phyloP scores from a whole-genome alignment of 1,140 invertebrate species.

The Tetramorium parvispinum region DNA sequence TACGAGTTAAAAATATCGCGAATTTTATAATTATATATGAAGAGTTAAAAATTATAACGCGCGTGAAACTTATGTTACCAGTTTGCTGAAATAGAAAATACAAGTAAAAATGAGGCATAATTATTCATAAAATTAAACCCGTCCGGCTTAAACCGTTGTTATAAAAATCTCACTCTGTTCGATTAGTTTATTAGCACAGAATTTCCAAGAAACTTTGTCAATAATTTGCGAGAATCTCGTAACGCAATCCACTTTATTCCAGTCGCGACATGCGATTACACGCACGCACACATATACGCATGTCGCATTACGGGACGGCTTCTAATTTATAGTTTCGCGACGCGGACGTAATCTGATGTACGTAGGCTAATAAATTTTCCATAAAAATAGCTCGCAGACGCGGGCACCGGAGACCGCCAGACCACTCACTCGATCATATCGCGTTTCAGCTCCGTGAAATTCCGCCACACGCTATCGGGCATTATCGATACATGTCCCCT shows the following conservation, averaged over 20 bases:
- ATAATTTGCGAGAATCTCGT: conserved; percentile 13
- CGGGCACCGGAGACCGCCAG: conserved; percentile 19
- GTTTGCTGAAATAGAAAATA: neutral
- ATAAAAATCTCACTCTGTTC: neutral
- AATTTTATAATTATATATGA: neutral
- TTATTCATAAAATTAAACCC: neutral
- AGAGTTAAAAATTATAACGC: neutral
- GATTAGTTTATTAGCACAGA: neutral
- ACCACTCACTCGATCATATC: conserved; percentile 60
- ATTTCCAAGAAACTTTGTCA: neutral
- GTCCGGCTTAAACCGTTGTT: neutral
- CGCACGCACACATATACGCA: too few species aligned
- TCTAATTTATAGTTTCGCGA: conserved; percentile 25
- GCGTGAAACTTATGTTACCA: neutral
- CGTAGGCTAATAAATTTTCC: conserved; percentile 47
- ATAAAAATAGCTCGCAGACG: conserved; percentile 46
- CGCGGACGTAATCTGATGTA: conserved; percentile 6
- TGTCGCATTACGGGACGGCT: neutral
- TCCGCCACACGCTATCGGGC: conserved; percentile 42
- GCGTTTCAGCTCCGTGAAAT: conserved; percentile 48
- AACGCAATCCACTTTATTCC: conserved; percentile 21
- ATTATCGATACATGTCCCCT: conserved; percentile 56
- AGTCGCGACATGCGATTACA: neutral
- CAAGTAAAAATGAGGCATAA: neutral
- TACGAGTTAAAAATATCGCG: conserved; percentile 23